These are phyloP conservation scores for Micromussa lordhowensis DNA, from an alignment of 92 coral and sea anemone genomes.

Conservation along the genomic window DNA sequence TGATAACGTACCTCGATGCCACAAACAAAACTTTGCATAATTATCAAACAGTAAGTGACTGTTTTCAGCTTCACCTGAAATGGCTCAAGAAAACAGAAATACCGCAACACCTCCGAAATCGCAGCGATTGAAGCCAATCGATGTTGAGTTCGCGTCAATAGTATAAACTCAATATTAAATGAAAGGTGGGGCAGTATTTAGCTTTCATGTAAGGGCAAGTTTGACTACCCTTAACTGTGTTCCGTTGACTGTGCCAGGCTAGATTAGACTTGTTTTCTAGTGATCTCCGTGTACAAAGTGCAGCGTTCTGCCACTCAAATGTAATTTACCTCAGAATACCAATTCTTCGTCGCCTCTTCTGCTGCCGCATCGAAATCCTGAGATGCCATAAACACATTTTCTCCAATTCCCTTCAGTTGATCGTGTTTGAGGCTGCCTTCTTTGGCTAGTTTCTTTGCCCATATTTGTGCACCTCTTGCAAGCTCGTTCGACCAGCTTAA, in stretches of 20 bases:
- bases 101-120: too few relatives aligned
- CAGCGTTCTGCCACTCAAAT: not conserved
- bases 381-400: slow-evolving; percentile 81
- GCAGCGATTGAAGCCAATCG: too few relatives aligned
- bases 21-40: too few relatives aligned
- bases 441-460: slow-evolving; percentile 91
- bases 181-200: too few relatives aligned
- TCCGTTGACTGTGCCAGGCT: not conserved
- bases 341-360: slow-evolving; percentile 66
- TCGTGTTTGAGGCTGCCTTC: slow-evolving; percentile 76
- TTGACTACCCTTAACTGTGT: not conserved
- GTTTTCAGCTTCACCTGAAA: too few relatives aligned
- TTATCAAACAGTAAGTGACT: too few relatives aligned
- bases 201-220: too few relatives aligned
- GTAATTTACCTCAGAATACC: slow-evolving; percentile 80
- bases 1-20: too few relatives aligned
- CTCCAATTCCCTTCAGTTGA: slow-evolving; percentile 74
- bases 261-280: not conserved
- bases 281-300: not conserved
- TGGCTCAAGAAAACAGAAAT: too few relatives aligned
- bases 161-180: too few relatives aligned
- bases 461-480: slow-evolving; percentile 85
- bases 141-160: too few relatives aligned
- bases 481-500: slow-evolving; percentile 85
- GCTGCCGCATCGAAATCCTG: slow-evolving; percentile 67